A percentile compares a stretch with the other conserved stretches of the same genome.
phyloP scores from a whole-genome alignment of 1,140 invertebrate genomes.

The Maconellicoccus hirsutus region DNA sequence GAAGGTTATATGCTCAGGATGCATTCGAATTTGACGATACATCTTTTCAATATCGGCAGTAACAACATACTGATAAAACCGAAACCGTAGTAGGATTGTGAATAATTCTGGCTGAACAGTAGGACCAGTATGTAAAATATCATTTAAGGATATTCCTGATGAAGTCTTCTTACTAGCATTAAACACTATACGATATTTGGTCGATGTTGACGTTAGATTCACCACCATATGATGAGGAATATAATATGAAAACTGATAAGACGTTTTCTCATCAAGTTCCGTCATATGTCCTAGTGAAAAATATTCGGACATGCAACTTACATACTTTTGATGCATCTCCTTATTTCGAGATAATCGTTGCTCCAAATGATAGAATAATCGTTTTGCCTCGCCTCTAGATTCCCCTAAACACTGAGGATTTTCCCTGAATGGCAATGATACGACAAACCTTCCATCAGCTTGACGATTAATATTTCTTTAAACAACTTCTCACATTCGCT shows the following conservation, averaged over 20 bases:
- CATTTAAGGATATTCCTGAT: conserved; percentile 27
- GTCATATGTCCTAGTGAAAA: conserved; percentile 23
- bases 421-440: conserved; percentile 24
- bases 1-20: conserved; percentile 5
- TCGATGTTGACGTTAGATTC: conserved; percentile 25
- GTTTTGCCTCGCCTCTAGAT: neutral
- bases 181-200: conserved; percentile 28
- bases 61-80: conserved; percentile 26
- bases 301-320: conserved; percentile 20
- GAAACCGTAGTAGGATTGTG: conserved; percentile 25
- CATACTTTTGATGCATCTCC: conserved; percentile 15
- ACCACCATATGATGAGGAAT: conserved; percentile 27
- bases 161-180: conserved; percentile 26
- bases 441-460: conserved; percentile 14
- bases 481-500: conserved; percentile 18
- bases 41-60: conserved; percentile 29
- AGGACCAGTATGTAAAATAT: conserved; percentile 25
- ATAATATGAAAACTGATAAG: neutral
- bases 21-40: conserved; percentile 27
- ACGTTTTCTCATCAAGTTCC: neutral
- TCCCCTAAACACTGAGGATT: conserved; percentile 1
- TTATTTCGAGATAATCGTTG: neutral
- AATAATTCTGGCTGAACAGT: conserved; percentile 27
- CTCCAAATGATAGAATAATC: conserved; percentile 20
- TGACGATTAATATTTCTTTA: conserved; percentile 12